Percentiles rank a stretch among this genome's conserved stretches.
Evolutionary conservation across 2,888 invertebrate species (phyloP).

Genomic region (Macrosoma leucophasiata): DNA sequence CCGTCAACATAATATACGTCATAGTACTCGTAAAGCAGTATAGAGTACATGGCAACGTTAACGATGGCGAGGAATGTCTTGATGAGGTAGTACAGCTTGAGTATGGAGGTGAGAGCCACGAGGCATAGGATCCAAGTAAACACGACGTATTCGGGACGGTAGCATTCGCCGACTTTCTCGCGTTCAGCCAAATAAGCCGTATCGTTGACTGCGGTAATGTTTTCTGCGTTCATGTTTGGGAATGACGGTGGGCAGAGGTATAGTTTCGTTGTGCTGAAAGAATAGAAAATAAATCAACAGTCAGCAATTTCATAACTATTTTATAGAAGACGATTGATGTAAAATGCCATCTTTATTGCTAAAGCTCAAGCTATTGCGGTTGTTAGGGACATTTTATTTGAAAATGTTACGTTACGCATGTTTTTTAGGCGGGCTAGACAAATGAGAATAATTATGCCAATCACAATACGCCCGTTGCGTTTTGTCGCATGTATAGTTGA

Average conservation of each 20-base stretch:
- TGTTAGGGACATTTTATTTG: too few relatives aligned
- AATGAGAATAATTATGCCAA: too few relatives aligned
- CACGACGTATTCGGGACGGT: constrained; percentile 90
- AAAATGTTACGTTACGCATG: too few relatives aligned
- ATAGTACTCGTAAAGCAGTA: constrained; percentile 79
- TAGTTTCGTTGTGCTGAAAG: constrained; percentile 56
- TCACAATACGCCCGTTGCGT: too few relatives aligned
- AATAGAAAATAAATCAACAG: too few relatives aligned
- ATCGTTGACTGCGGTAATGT: constrained; percentile 8
- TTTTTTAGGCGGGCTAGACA: too few relatives aligned
- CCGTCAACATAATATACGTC: constrained; percentile 64
- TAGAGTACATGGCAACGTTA: constrained; percentile 84
- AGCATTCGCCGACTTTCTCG: constrained; percentile 56
- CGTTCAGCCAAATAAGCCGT: constrained; percentile 3
- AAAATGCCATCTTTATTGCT: too few relatives aligned
- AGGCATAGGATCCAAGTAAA: constrained; percentile 96
- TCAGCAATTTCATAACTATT: too few relatives aligned
- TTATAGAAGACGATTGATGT: too few relatives aligned
- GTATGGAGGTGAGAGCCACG: constrained; percentile 92
- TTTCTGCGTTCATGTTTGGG: constrained; percentile 11
- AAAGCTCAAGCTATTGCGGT: too few relatives aligned
- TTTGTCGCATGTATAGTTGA: too few relatives aligned
- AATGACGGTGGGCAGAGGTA: constrained; percentile 48
- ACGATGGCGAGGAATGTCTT: constrained; percentile 86
- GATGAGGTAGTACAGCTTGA: constrained; percentile 91